These are phyloP conservation scores for Fulica atra DNA, from an alignment of 2,113 vertebrate genomes.

Conservation along the genomic window DNA sequence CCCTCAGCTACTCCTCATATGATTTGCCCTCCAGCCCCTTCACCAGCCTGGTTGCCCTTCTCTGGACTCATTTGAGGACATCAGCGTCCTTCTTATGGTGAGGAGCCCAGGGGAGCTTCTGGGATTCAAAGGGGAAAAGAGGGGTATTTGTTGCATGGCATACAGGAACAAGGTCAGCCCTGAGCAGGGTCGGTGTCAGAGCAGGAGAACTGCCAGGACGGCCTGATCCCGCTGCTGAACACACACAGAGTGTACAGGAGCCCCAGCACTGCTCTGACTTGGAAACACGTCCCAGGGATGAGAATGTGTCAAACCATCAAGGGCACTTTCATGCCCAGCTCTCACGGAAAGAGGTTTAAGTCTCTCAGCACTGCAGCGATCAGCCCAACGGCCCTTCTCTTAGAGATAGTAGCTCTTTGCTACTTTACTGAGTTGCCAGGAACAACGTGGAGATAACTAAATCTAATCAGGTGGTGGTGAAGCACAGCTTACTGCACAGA, in stretches of 20 bases:
- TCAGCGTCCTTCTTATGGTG: no score
- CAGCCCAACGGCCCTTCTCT: background rate
- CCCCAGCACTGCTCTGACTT: background rate
- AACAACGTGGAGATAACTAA: background rate
- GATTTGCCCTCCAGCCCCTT: no score
- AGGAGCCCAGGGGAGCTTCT: no score
- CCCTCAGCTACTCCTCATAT: no score
- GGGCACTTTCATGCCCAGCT: background rate
- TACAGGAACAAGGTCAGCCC: background rate
- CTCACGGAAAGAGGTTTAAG: background rate
- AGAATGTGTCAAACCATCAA: background rate
- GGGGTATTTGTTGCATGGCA: background rate
- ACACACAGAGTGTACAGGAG: background rate
- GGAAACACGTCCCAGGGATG: background rate
- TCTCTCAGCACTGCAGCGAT: background rate
- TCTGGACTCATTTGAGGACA: no score
- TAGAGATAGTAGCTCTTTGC: background rate
- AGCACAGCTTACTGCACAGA: background rate
- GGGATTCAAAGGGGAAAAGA: background rate
- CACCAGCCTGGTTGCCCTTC: no score
- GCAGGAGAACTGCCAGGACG: background rate
- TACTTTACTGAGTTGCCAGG: background rate
- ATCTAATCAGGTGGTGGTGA: background rate
- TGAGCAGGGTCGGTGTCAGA: rapidly evolving
- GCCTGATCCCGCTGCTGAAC: background rate